Percentiles rank a stretch among this genome's conserved stretches.
phyloP scores from a whole-genome alignment of 2,797 vertebrate species.

The Peromyscus aztecus region DNA sequence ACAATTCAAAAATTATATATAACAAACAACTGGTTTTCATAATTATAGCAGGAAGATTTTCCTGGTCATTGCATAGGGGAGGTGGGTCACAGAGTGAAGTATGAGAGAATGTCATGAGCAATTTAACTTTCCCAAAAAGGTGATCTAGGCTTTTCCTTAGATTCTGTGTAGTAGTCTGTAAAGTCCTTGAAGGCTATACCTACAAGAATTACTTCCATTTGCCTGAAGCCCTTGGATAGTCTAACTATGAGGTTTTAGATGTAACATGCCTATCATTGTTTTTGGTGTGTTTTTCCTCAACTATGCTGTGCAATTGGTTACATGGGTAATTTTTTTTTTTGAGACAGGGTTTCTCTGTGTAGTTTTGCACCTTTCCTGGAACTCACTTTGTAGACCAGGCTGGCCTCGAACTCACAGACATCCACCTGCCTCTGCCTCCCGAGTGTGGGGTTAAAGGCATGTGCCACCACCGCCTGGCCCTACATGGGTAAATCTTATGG shows the following conservation, averaged over 20 bases:
- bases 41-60: not conserved
- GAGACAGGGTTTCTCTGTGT: too few species aligned
- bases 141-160: not conserved
- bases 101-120: not conserved
- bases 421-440: too few species aligned
- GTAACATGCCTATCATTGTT: not conserved
- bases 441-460: too few species aligned
- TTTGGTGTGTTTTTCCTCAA: not conserved
- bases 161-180: not conserved
- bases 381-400: too few species aligned
- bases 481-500: not conserved
- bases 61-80: not conserved
- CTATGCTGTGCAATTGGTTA: not conserved
- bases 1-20: not conserved
- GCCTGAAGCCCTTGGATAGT: not conserved
- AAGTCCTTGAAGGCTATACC: not conserved
- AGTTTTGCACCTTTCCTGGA: too few species aligned
- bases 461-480: too few species aligned
- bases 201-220: not conserved
- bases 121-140: not conserved
- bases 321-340: not conserved
- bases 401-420: too few species aligned
- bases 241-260: not conserved
- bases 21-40: not conserved
- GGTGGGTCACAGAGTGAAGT: not conserved